Evolutionary conservation across 2,888 invertebrate genomes (phyloP), one percentile per base, ranked within the genome.

Genomic region (Calliopum simillimum): DNA sequence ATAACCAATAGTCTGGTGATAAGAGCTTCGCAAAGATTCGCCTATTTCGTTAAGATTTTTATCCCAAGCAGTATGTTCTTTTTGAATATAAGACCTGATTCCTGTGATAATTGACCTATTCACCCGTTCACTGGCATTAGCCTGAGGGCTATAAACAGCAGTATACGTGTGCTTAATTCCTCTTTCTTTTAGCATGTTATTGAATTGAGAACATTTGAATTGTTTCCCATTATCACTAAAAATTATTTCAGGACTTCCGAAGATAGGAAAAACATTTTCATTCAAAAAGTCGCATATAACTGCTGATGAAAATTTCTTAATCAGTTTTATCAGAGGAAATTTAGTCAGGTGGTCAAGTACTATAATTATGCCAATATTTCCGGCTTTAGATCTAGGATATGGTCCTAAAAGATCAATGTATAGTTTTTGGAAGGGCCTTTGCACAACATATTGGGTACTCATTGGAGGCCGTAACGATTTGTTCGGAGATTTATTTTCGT

Each of bases 321-420:
- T 51, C 0, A 72, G 25, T 55, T 70, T 65, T 3, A 74, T 13
- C 25, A 72, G 65, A 25, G 71, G 67, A 33, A 58, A 67, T 58
- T 67, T 67, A 25, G 67, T 67, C 16, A 58, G 2, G 47, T 67
- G 67, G 43, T 74, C 71, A 6, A 74, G 14, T 6, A 72, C 70
- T 6, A 73, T 69, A 19, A 73, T 47, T 13, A 73, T 68, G 0
- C 73, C 72, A 13, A 72, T 68, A 58, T 72, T 72, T 4, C 72
- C 71, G 5, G 55, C 25, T 56, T 67, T 71, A 3, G 72, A 74
- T 2, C 72, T 12, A 0, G 72, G 74, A 46, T 72, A 74, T 1
- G 74, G 72, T 1, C 72, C 72, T n/a, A 74, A 56, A 13, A 74
- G 65, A 55, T 74, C 70, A 4, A 71, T 44, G 58, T 53, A 69